Base-by-base conservation (phyloP, 2,113 vertebrate genomes). In the Pycnonotus jocosus region DNA sequence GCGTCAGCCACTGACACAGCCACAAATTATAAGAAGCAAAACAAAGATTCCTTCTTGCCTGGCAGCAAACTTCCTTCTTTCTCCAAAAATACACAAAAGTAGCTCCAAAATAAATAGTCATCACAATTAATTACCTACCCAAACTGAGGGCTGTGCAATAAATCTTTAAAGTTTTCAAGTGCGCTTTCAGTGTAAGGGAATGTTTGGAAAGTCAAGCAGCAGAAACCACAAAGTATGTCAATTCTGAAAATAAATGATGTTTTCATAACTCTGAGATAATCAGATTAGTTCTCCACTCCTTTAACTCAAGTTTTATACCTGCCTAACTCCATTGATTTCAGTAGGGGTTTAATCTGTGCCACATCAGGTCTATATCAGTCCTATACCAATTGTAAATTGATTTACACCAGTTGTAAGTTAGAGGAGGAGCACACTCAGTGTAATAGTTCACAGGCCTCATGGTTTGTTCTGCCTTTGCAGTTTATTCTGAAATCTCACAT, bases 261-360 rank as follows among this genome's bases (percentile, higher is more conserved):
- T 97, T 96, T 94, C 77, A 38, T 96, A 95, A 88, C 92, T 86
- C 82, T 74, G 38, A 78, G 72, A 95, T 96, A 94, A 96, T 92
- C 65, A 83, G 82, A 88, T 95, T 93, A 92, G 71, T 72, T 90
- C 79, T 88, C 82, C 57, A 53, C 80, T 90, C 60, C 53, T 93
- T 95, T 71, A 30, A 69, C 57, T 92, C 51, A 56, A 90, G 86
- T 92, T 93, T 95, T 88, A 48, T 78, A 94, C 82, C 92, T 93
- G 58, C 78, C 87, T 92, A 60, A 74, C 72, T 88, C 48, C 44
- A 77, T 56, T 71, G 92, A 88, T 84, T 94, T 90, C 85, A 93
- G 68, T 38, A 68, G 72, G 56, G 33, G 8, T 45, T 90, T 89
- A 92, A 78, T 71, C 51, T 71, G 33, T 56, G 47, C 45, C 60